Base-by-base conservation (phyloP, 2,113 vertebrate species). In the Sarotherodon lohbergeri region DNA sequence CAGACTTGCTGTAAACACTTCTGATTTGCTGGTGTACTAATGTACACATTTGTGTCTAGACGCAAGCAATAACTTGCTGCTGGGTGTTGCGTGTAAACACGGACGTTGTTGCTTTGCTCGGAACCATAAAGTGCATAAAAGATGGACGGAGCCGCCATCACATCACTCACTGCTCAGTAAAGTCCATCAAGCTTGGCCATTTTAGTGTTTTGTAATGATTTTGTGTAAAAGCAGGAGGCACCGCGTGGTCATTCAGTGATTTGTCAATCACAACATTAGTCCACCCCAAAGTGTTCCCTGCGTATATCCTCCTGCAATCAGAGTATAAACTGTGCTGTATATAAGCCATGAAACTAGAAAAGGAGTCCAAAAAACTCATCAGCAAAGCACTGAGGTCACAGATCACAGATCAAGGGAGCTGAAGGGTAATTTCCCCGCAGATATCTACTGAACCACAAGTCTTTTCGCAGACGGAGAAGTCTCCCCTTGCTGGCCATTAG, bases 31-130 rank as follows among this genome's bases (percentile, higher is more conserved):
- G 32, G 36, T 8, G 34, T 13, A 19, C 27, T 48, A 32, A 52
- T 17, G 13, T 11, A 24, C 39, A 29, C 50, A 11, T 84, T 52
- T 29, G 48, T 73, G 17, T 14, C 11, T 48, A 76, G 41, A 76
- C 4, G 16, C 24, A 29, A 76, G 43, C 19, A 76, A 50, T 50
- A 29, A 50, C 43, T 50, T 1, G 71, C 41, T 4, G 9, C 22
- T 2, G 41, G 24, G 39, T 4, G 13, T 73, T 73, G 22, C 22
- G 8, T 1, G 22, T 73, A 48, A 46, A 73, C 41, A 0, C 22
- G 4, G 68, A 16, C 41, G 1, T 46, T 11, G 68, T 7, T 48
- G 41, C 68, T 73, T 48, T 76, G 68, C 5, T 11, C 9, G 4
- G 43, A 78, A 50, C 24, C 6, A 32, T 48, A 76, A 76, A 78